These are phyloP conservation scores for Stratiomys singularior DNA, from an alignment of 2,888 invertebrate genomes.

Conservation along the genomic window DNA sequence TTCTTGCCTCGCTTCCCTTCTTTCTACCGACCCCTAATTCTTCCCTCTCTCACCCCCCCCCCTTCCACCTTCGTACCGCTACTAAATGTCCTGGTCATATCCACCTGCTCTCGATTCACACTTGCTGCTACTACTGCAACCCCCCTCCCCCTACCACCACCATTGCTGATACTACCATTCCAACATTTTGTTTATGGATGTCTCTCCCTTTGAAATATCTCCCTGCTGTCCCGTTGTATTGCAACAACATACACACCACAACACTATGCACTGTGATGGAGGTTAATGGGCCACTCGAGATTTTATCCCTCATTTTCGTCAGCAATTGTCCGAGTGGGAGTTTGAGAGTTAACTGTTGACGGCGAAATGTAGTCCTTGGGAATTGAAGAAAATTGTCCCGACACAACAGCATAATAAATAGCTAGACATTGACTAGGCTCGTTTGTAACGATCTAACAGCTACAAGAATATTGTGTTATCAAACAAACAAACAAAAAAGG, in stretches of 20 bases:
- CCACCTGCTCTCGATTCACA: not conserved
- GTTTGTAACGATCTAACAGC: not conserved
- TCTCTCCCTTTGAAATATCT: not conserved
- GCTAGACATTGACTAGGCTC: not conserved
- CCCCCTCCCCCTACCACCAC: not conserved
- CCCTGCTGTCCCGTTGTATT: not conserved
- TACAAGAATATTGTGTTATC: too few relatives aligned
- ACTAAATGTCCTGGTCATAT: not conserved
- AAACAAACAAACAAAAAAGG: too few relatives aligned
- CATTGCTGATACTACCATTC: too few relatives aligned
- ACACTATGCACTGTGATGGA: conserved; percentile 32
- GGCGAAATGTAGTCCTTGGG: conserved; percentile 22
- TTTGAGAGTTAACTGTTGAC: conserved; percentile 38
- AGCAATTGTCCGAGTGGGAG: conserved; percentile 36
- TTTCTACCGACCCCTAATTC: too few relatives aligned
- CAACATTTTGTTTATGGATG: not conserved
- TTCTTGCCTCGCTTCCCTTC: too few relatives aligned
- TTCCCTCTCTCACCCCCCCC: too few relatives aligned
- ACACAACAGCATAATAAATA: not conserved
- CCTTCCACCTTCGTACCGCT: not conserved
- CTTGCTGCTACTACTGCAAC: not conserved
- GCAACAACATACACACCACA: not conserved
- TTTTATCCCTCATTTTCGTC: conserved; percentile 40
- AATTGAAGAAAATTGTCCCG: conserved; percentile 31
- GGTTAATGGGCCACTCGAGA: conserved; percentile 42